A percentile compares a stretch with the other conserved stretches of the same genome.
Evolutionary conservation across 2,888 invertebrate species (phyloP).

Genomic region (Lasioglossum vierecki): DNA sequence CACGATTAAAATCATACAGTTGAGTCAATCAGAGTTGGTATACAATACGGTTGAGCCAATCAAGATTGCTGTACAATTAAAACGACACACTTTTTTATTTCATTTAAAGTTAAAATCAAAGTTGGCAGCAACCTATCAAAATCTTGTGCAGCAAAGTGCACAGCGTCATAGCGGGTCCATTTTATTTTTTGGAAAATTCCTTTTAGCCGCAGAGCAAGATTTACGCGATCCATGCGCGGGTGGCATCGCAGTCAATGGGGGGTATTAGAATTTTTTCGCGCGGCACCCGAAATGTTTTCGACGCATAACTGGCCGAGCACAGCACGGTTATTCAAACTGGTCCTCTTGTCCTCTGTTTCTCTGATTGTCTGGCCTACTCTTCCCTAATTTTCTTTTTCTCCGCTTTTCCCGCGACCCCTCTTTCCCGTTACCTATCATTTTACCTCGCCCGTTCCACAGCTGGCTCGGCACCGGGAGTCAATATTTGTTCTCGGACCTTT

Average conservation of each 20-base stretch:
- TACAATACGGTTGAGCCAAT: neutral
- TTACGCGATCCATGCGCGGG: neutral
- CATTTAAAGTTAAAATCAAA: neutral
- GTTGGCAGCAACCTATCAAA: neutral
- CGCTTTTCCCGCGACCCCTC: conserved; percentile 36
- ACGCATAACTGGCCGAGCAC: conserved; percentile 71
- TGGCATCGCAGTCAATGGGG: neutral
- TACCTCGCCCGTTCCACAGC: conserved; percentile 56
- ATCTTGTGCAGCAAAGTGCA: neutral
- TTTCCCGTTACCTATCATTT: conserved; percentile 56
- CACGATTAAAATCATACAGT: neutral
- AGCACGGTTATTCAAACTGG: conserved; percentile 60
- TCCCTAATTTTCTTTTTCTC: conserved; percentile 47
- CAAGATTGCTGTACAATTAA: neutral
- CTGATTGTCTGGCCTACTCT: conserved; percentile 26
- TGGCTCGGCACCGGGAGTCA: conserved; percentile 61
- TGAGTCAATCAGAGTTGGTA: neutral
- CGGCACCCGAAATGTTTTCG: conserved; percentile 70
- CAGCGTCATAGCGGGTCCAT: neutral
- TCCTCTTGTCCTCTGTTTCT: conserved; percentile 29
- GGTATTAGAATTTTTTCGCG: conserved; percentile 60
- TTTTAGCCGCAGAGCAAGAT: neutral
- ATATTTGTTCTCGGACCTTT: conserved; percentile 74
- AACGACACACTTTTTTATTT: neutral
- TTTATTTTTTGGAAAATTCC: neutral